Evolutionary conservation across 2,888 invertebrate species (phyloP).

Genomic region (Diachrysia chrysitis): DNA sequence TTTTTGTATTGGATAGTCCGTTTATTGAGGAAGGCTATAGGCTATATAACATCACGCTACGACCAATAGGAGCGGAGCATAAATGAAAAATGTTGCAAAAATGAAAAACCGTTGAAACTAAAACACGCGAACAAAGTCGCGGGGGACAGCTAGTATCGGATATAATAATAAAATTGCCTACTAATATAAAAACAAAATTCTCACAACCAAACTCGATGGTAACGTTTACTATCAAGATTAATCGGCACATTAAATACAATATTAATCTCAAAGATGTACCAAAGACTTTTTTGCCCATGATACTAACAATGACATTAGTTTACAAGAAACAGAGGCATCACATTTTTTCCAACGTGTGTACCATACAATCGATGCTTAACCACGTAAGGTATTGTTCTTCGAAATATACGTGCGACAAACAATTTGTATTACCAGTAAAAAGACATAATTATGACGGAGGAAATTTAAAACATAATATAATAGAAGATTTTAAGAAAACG

Average conservation of each 20-base stretch:
- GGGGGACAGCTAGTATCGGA: too few relatives aligned
- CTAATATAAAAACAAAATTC: neutral
- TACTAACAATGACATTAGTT: neutral
- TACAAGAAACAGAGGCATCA: constrained; percentile 14
- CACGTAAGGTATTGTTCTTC: constrained; percentile 44
- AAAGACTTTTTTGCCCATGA: neutral
- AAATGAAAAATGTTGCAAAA: too few relatives aligned
- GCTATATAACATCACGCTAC: too few relatives aligned
- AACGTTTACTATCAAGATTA: neutral
- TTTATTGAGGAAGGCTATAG: too few relatives aligned
- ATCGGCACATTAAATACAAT: neutral
- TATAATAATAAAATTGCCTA: neutral
- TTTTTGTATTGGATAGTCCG: too few relatives aligned
- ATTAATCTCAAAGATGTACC: neutral
- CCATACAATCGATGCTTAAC: constrained; percentile 19
- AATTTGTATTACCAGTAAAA: constrained; percentile 37
- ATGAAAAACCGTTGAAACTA: too few relatives aligned
- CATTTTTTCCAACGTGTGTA: constrained; percentile 14
- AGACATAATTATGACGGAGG: constrained; percentile 12
- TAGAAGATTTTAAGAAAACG: neutral
- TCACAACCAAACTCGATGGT: neutral
- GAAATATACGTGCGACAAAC: constrained; percentile 18
- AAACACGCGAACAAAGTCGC: too few relatives aligned
- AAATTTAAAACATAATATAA: neutral
- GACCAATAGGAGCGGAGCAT: too few relatives aligned